Base-by-base conservation (phyloP, 1,140 invertebrate genomes). In the Apis florea region DNA sequence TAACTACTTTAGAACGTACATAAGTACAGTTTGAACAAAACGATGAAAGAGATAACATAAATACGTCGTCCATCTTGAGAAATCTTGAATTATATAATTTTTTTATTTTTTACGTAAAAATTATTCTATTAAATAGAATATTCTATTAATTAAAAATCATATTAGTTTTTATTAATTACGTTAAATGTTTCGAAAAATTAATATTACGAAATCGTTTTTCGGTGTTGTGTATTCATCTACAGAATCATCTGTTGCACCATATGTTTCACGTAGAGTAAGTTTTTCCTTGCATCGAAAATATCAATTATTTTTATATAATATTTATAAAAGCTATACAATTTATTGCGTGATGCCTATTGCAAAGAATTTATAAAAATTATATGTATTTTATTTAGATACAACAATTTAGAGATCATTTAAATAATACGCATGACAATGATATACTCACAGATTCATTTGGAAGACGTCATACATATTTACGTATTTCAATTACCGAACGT, bases 401-500 rank as follows among this genome's bases (percentile, higher is more conserved):
- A 63, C 54, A 89, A 31, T 89, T 94, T 26, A 87, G 87, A 79
- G 71, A 91, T 54, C 89, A 86, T 77, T 70, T 94, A 11, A 82
- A 76, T 2, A 74, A 82, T 19, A 81, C 89, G 74, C 58, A 70
- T 11, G 54, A 90, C 17, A n/a, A 72, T 63, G 94, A 94, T 1
- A 94, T 95, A 26, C 93, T 98, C 3, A 95, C 95, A 15, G 99
- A 99, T 93, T 95, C 95, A 49, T 98, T 98, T 95, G 97, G 97
- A 10, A 94, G 99, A 78, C 94, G 96, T 83, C 99, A 99, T 91
- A 97, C 96, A 77, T 99, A 99, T 92, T 94, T 99, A 21, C 94
- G 99, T 79, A 99, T 99, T 88, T 99, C 98, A 0, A 93, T 99
- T 21, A 99, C 98, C 6, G 99, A 99, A 93, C 95, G 96, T 82